Base-by-base conservation (phyloP, 2,888 invertebrate genomes). In the Nasonovia ribisnigri region DNA sequence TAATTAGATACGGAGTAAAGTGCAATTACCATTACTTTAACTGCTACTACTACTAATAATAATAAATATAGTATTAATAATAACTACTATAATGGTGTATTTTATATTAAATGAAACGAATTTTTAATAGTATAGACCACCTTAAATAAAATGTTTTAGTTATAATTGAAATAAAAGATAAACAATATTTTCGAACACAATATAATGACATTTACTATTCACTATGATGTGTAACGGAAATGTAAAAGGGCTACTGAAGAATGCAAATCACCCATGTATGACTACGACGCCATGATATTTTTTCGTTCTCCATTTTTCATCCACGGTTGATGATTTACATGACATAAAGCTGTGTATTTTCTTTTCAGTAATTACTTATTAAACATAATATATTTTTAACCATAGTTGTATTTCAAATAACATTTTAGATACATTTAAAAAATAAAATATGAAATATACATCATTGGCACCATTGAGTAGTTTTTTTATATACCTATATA, bases 311-410 rank as follows among this genome's bases (percentile, higher is more conserved):
- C 92, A 92, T 92, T 77, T 92, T 91, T 91, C 51, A 43, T 92
- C 60, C 92, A 92, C 77, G 92, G 92, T 92, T 43, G 51, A 88
- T 92, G 88, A 24, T 92, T 92, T 88, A 77, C 67, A 67, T 67
- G 24, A 36, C 13, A 54, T 77, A 67, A 48, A 42, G 67, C 51
- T 20, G 4, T 42, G 87, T 48, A 48, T 60, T 60, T 60, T 92
- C 3, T 43, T 43, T 29, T 16, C 60, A 16, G 36, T 92, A 67
- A 92, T 92, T 92, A 77, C 92, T 77, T 43, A 77, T 92, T 92
- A 92, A 91, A 84, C 42, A 48, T 51, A 29, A 51, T 91, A 54
- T 54, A 42, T 51, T 89, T 89, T 60, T 60, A 43, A 60, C 26
- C 20, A 29, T 29, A 43, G 43, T 46, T n/a, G 26, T 43, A 60